Percentiles rank a stretch among this genome's conserved stretches.
Evolutionary conservation across 53 echinoderm and acorn worm species (phyloP).

Genomic region (Antedon mediterranea): DNA sequence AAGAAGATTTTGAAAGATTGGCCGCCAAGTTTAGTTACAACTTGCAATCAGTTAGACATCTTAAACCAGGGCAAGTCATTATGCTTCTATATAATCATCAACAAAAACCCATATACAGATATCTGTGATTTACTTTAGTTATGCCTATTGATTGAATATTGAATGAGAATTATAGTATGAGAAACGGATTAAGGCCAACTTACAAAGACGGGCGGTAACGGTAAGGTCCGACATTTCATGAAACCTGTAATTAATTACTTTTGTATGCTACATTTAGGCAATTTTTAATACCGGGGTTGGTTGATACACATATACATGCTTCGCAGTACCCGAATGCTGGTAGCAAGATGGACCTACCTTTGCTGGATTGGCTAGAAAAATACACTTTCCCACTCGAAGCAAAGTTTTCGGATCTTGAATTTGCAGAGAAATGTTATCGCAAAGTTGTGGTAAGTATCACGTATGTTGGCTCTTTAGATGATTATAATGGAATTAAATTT

Average conservation of each 20-base stretch:
- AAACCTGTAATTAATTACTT: too few species aligned
- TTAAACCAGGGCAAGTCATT: neutral
- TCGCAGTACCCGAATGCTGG: constrained; percentile 60
- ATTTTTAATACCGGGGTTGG: constrained; percentile 64
- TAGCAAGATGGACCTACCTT: constrained; percentile 31
- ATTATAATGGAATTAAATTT: too few species aligned
- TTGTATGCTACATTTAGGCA: too few species aligned
- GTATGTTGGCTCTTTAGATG: neutral
- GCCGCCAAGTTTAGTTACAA: neutral
- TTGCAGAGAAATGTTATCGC: constrained; percentile 38
- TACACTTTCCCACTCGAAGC: constrained; percentile 60
- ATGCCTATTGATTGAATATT: too few species aligned
- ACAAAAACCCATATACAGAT: too few species aligned
- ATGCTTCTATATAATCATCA: neutral
- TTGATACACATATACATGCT: constrained; percentile 80
- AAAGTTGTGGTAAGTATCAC: constrained; percentile 70
- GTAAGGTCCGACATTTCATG: too few species aligned
- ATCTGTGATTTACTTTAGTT: too few species aligned
- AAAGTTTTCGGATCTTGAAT: constrained; percentile 36
- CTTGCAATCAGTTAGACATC: neutral
- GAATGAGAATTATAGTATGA: too few species aligned
- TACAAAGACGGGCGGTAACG: too few species aligned
- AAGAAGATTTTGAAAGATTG: neutral
- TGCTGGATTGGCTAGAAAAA: constrained; percentile 44
- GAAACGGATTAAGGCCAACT: too few species aligned